phyloP scores from a whole-genome alignment of 2,888 invertebrate genomes.

The Pharmacophagus antenor region DNA sequence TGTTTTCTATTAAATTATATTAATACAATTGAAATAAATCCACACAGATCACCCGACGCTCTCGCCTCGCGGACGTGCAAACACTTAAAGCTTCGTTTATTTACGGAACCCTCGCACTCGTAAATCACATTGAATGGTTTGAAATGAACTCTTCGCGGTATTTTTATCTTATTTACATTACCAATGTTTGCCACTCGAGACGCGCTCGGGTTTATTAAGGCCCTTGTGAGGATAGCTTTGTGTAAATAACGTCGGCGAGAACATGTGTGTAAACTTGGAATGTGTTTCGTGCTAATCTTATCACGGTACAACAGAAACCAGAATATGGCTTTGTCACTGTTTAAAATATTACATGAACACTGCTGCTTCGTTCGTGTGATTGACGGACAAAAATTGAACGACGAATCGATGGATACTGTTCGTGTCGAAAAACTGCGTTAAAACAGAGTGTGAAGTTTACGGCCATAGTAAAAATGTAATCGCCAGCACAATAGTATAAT shows the following conservation, averaged over 20 bases:
- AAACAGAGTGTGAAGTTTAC: too few relatives aligned
- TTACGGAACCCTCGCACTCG: slow-evolving; percentile 32
- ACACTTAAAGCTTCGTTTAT: slow-evolving; percentile 34
- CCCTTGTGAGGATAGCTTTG: slow-evolving; percentile 26
- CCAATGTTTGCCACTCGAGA: slow-evolving; percentile 34
- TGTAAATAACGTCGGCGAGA: slow-evolving; percentile 33
- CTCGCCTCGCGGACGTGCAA: slow-evolving; percentile 3
- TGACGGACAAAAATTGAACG: too few relatives aligned
- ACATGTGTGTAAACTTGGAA: background rate
- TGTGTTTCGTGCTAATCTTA: background rate
- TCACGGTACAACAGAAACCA: background rate
- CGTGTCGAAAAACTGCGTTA: too few relatives aligned
- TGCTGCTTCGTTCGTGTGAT: too few relatives aligned
- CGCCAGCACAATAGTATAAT: too few relatives aligned
- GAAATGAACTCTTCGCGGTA: slow-evolving; percentile 31
- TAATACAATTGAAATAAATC: background rate
- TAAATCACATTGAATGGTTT: slow-evolving; percentile 33
- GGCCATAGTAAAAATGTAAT: too few relatives aligned
- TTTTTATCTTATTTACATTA: slow-evolving; percentile 37
- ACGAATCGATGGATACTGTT: too few relatives aligned
- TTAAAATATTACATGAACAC: too few relatives aligned
- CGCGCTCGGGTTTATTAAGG: slow-evolving; percentile 30
- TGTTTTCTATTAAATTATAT: background rate
- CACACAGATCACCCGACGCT: background rate
- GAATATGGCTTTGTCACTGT: too few relatives aligned